Percentiles rank a stretch among this genome's conserved stretches.
Evolutionary conservation across 2,113 vertebrate species (phyloP).

Genomic region (Lepus americanus): DNA sequence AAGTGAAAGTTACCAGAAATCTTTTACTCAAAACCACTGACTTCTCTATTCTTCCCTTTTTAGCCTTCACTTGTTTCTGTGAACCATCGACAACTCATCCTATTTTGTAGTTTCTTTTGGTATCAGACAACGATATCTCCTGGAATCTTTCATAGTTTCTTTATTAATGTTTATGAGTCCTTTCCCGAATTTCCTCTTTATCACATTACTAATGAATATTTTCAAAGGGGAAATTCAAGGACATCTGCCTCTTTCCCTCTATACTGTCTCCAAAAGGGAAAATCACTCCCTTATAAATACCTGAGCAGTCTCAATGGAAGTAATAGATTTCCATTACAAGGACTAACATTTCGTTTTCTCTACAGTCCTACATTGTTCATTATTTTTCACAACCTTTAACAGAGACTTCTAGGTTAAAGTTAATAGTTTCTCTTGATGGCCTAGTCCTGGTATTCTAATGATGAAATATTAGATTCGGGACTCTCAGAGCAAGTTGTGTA

Average conservation of each 20-base stretch:
- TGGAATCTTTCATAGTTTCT: constrained; percentile 4
- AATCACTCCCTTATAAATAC: background rate
- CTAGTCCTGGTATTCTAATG: background rate
- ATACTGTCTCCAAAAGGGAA: background rate
- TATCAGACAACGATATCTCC: background rate
- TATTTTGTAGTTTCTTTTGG: background rate
- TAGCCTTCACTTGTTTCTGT: background rate
- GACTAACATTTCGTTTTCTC: background rate
- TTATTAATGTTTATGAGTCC: background rate
- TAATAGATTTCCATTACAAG: background rate
- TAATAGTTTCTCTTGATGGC: background rate
- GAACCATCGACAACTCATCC: background rate
- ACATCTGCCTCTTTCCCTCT: background rate
- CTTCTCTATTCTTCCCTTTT: background rate
- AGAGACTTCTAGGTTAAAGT: background rate
- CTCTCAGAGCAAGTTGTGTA: background rate
- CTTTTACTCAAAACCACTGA: background rate
- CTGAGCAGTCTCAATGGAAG: background rate
- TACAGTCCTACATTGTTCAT: background rate
- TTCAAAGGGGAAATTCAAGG: constrained; percentile 41
- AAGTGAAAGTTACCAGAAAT: background rate
- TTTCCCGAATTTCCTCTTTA: constrained; percentile 47
- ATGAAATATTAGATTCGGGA: background rate
- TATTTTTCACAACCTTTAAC: background rate
- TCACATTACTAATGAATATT: background rate